Conservation (phyloP, 2,888 invertebrate species). For the Hedya salicella region DNA sequence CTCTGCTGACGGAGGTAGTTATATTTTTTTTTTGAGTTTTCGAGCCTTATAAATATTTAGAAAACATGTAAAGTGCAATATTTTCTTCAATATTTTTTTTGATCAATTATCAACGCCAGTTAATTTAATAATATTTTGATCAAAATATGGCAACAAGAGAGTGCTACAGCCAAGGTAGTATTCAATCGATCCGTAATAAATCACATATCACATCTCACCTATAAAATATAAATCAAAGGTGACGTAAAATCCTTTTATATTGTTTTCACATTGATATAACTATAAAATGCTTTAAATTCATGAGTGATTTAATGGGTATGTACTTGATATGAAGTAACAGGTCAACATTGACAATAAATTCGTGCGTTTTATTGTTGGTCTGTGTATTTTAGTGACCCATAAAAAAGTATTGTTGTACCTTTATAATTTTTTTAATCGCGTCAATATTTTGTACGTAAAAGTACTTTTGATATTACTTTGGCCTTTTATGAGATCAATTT, state of each 20-base stretch:
- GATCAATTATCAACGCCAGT: too few species aligned
- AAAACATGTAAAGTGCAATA: too few species aligned
- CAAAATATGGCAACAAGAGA: slow-evolving; percentile 38
- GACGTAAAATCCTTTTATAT: slow-evolving; percentile 83
- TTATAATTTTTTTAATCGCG: slow-evolving; percentile 24
- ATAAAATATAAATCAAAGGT: slow-evolving; percentile 81
- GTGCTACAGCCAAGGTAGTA: slow-evolving; percentile 68
- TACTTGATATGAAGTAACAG: slow-evolving; percentile 59
- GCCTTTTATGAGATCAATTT: not conserved
- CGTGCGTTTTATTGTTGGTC: slow-evolving; percentile 33
- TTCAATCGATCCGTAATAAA: slow-evolving; percentile 75
- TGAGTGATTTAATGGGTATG: slow-evolving; percentile 77
- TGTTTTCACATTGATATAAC: slow-evolving; percentile 82
- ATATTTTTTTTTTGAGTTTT: too few species aligned
- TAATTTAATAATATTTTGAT: not conserved
- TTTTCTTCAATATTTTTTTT: too few species aligned
- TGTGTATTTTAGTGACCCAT: slow-evolving; percentile 38
- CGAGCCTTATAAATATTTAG: too few species aligned
- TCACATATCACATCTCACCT: slow-evolving; percentile 81
- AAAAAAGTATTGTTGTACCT: slow-evolving; percentile 33
- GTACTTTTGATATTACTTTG: slow-evolving; percentile 5
- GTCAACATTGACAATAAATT: slow-evolving; percentile 34
- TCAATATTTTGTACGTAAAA: slow-evolving; percentile 16
- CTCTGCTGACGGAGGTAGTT: too few species aligned
- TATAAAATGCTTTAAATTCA: slow-evolving; percentile 82